Evolutionary conservation across 1,140 invertebrate genomes (phyloP), one percentile per base, ranked within the genome.

Genomic region (Diploscapter pachys): DNA sequence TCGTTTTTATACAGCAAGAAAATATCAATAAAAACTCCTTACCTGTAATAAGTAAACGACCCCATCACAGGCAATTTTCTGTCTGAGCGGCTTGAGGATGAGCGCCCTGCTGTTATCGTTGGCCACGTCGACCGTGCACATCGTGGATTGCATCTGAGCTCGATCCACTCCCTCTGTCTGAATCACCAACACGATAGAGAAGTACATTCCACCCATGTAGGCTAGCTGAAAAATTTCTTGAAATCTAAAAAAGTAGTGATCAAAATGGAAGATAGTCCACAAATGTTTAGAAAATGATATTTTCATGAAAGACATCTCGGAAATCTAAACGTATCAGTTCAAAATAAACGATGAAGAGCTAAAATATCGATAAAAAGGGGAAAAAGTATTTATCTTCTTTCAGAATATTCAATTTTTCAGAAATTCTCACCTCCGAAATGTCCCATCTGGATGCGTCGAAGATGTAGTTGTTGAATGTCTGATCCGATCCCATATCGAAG

Each of bases 31-130:
- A 31, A 13, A 75, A 56, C 55, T 31, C 31, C 0, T 31, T 31
- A 31, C 31, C 31, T 76, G 96, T 56, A 99, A 87, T 54, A 99
- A 88, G 86, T 98, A 99, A 84, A 93, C 93, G 6, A 99, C 89
- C 0, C 96, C 96, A 88, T 99, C 95, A 2, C 98, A 93, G 87
- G 94, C 97, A 55, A 98, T 89, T 86, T 99, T 99, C 86, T 99
- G 96, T 88, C 99, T 99, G 0, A 99, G 88, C 0, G 96, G 93
- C 87, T 98, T 97, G 55, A 99, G 86, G 5, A 93, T 90, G 85
- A 93, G 97, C 31, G 91, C 92, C 59, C 72, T 71, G 13, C 68
- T 72, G 31, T 57, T 63, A 50, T 76, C 75, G n/a, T 71, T 71
- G 6, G 72, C 75, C n/a, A 76, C 74, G 31, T 98, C 96, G 65